A percentile compares a stretch with the other conserved stretches of the same genome.
These are phyloP conservation scores for Chondrosia reniformis DNA, from an alignment of 37 sponge, comb jelly and placozoan species.

Conservation along the genomic window DNA sequence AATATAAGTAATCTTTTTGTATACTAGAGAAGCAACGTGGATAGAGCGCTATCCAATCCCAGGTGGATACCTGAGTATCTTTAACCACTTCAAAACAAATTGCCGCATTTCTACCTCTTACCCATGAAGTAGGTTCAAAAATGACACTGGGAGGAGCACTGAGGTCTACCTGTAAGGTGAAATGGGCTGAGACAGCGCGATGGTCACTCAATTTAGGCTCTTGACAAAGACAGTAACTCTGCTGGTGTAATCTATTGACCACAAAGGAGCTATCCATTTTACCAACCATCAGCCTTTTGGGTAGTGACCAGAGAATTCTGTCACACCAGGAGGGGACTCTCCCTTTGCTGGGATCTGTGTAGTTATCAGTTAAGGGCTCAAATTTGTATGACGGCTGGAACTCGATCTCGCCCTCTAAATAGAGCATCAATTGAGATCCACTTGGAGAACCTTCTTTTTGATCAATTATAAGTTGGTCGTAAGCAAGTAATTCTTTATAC, in stretches of 20 bases:
- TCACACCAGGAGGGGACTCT: slow-evolving; percentile 84
- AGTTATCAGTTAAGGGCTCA: slow-evolving; percentile 45
- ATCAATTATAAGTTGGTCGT: slow-evolving; percentile 63
- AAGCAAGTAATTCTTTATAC: slow-evolving; percentile 7
- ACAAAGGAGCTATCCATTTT: slow-evolving; percentile 27
- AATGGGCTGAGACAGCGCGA: slow-evolving; percentile 65
- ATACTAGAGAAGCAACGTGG: slow-evolving; percentile 29
- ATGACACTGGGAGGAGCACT: slow-evolving; percentile 25
- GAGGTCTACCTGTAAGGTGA: slow-evolving; percentile 37
- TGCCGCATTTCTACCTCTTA: slow-evolving; percentile 5
- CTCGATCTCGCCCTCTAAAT: slow-evolving; percentile 59
- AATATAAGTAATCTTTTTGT: slow-evolving; percentile 48
- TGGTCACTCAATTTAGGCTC: slow-evolving; percentile 78
- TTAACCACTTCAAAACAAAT: slow-evolving; percentile 44
- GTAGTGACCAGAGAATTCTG: slow-evolving; percentile 65
- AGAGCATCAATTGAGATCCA: slow-evolving; percentile 27
- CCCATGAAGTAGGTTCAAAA: slow-evolving; percentile 50
- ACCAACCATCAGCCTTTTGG: slow-evolving; percentile 28
- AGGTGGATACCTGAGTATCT: slow-evolving; percentile 38
- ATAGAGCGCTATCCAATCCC: slow-evolving; percentile 73
- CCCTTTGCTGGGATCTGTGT: slow-evolving; percentile 46
- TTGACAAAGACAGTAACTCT: slow-evolving; percentile 46
- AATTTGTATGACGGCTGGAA: slow-evolving; percentile 75
- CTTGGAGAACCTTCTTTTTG: slow-evolving; percentile 40
- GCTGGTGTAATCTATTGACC: slow-evolving; percentile 1